Base-by-base conservation (phyloP, 2,888 invertebrate genomes). In the Drosophila anomalata region DNA sequence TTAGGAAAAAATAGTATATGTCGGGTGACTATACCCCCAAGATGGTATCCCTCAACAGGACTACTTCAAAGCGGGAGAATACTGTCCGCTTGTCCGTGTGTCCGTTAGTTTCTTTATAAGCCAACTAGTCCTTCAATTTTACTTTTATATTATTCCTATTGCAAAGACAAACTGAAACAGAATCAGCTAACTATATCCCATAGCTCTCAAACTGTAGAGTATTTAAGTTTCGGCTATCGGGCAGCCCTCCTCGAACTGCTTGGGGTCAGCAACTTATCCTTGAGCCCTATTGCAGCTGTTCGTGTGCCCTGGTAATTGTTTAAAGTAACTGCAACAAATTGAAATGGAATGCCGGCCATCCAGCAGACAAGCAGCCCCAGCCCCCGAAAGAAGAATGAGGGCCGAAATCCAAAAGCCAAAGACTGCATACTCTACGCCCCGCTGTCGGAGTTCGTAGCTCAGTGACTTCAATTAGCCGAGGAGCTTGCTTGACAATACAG, bases 261-360 rank as follows among this genome's bases (percentile, higher is more conserved):
- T 29, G 9, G 60, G 50, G 57, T 59, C 42, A 36, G 7, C 36
- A 20, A 6, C 36, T 22, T 39, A 31, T 42, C 47, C 48, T 36
- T 58, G 36, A 56, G 55, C 48, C 52, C n/a, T 24, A 42, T 53
- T 69, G 66, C 73, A 72, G 71, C 66, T 51, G 48, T 78, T 78
- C 74, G 74, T 81, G 71, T 72, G 67, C 68, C 58, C 67, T 46
- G 69, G 78, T 75, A 83, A 81, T 86, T 86, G 87, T 77, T 87
- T 77, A 75, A 81, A 83, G 84, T 76, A 71, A 68, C 68, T 68
- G 70, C 70, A 71, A 70, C 70, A 68, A 72, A 72, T 72, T 71
- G 65, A 72, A 71, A 72, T 51, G 53, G 44, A 72, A 71, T 72
- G 61, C 50, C 42, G 36, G 47, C 20, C 50, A 44, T 33, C 47